These are phyloP conservation scores for Drosophila ironensis DNA, from an alignment of 1,140 invertebrate genomes.

Conservation along the genomic window DNA sequence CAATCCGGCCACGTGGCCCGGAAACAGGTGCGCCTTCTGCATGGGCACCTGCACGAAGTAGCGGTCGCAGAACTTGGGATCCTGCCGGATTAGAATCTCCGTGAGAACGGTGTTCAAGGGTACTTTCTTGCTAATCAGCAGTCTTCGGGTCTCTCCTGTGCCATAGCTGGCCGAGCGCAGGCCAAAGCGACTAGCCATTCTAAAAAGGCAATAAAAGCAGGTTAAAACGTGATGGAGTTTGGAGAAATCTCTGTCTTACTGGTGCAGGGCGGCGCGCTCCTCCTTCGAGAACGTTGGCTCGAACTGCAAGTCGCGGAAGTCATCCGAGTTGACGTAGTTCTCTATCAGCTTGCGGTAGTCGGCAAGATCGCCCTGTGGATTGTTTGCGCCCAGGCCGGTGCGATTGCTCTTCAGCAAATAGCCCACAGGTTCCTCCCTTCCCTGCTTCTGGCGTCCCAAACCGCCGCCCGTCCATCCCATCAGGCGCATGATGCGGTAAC, in stretches of 20 bases:
- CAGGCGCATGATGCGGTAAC: constrained; percentile 88
- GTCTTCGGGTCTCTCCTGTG: constrained; percentile 80
- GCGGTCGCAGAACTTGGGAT: constrained; percentile 67
- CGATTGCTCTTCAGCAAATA: constrained; percentile 75
- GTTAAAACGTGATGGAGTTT: not conserved
- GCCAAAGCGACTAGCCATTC: constrained; percentile 79
- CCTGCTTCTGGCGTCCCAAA: constrained; percentile 87
- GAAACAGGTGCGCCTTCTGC: constrained; percentile 66
- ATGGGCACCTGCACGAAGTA: constrained; percentile 77
- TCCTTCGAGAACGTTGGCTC: constrained; percentile 87
- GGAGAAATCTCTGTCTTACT: constrained; percentile 78
- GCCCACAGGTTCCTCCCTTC: constrained; percentile 86
- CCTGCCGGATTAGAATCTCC: constrained; percentile 58
- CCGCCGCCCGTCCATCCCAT: constrained; percentile 93
- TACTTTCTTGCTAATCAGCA: constrained; percentile 82
- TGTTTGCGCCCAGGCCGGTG: constrained; percentile 53
- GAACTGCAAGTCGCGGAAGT: constrained; percentile 86
- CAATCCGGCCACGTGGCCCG: constrained; percentile 59
- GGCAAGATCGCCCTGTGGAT: constrained; percentile 18
- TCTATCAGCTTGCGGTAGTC: constrained; percentile 54
- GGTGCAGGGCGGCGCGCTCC: constrained; percentile 87
- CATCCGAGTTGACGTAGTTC: constrained; percentile 83
- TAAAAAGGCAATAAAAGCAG: constrained; percentile 6
- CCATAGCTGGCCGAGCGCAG: constrained; percentile 85
- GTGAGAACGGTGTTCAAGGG: constrained; percentile 43